phyloP scores from a whole-genome alignment of 2,113 vertebrate genomes.

The Coptodon rendalli region DNA sequence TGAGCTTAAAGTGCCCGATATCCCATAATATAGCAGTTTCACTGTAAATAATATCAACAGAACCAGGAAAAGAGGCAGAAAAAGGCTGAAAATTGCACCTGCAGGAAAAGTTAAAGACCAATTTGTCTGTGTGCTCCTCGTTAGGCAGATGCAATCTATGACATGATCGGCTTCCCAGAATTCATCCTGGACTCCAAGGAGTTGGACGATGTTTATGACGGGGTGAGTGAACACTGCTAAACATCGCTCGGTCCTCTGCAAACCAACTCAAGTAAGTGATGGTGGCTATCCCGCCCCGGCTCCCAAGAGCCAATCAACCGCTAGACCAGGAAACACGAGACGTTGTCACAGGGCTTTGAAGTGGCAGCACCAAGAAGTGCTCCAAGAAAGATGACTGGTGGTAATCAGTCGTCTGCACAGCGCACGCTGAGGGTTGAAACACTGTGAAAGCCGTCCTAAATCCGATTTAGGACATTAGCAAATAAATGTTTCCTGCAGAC shows the following conservation, averaged over 20 bases:
- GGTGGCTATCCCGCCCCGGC: background rate
- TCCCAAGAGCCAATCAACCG: background rate
- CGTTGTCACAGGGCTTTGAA: background rate
- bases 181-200: constrained; percentile 95
- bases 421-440: background rate
- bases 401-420: background rate
- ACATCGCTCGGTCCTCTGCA: background rate
- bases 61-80: background rate
- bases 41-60: background rate
- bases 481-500: background rate
- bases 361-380: background rate
- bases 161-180: constrained; percentile 98
- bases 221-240: constrained; percentile 68
- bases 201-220: constrained; percentile 93
- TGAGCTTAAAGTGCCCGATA: background rate
- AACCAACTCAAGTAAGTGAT: background rate
- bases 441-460: background rate
- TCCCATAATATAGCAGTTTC: background rate
- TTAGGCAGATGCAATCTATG: constrained; percentile 93
- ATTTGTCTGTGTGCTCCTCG: background rate
- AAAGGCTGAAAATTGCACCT: background rate
- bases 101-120: background rate
- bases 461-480: background rate
- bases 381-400: background rate
- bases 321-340: background rate